These are phyloP conservation scores for Plebejus anna DNA, from an alignment of 2,888 invertebrate species.

Conservation along the genomic window DNA sequence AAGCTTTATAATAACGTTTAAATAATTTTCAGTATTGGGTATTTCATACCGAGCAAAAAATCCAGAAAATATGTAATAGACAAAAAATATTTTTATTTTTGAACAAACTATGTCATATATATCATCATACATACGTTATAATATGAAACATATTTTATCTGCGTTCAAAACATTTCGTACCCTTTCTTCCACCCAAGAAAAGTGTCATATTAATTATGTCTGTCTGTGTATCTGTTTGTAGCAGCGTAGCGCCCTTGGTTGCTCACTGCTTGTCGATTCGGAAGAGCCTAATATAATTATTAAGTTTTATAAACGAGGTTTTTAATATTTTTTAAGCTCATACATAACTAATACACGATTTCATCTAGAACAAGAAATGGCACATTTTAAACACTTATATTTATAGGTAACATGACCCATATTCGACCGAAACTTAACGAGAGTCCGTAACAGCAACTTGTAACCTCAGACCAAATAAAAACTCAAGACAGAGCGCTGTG, in stretches of 20 bases:
- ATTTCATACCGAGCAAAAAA: not conserved
- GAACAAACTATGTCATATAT: too few species aligned
- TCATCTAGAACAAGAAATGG: not conserved
- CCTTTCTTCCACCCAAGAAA: too few species aligned
- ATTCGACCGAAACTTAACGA: constrained; percentile 30
- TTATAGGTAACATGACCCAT: constrained; percentile 6
- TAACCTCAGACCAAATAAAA: too few species aligned
- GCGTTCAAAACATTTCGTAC: not conserved
- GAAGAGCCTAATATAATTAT: not conserved
- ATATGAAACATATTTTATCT: not conserved
- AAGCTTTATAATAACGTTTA: not conserved
- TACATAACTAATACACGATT: not conserved
- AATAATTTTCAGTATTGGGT: not conserved
- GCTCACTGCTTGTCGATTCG: not conserved
- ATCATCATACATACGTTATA: too few species aligned
- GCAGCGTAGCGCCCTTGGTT: not conserved
- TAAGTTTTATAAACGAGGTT: not conserved
- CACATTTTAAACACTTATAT: not conserved
- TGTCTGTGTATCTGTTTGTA: not conserved
- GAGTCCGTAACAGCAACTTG: constrained; percentile 41
- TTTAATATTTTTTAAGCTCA: not conserved
- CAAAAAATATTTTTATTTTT: too few species aligned
- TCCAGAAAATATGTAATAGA: not conserved
- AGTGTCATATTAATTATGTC: not conserved
- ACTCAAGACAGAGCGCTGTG: too few species aligned